These are phyloP conservation scores for Polypterus senegalus DNA, from an alignment of 2,113 vertebrate species.

Conservation along the genomic window DNA sequence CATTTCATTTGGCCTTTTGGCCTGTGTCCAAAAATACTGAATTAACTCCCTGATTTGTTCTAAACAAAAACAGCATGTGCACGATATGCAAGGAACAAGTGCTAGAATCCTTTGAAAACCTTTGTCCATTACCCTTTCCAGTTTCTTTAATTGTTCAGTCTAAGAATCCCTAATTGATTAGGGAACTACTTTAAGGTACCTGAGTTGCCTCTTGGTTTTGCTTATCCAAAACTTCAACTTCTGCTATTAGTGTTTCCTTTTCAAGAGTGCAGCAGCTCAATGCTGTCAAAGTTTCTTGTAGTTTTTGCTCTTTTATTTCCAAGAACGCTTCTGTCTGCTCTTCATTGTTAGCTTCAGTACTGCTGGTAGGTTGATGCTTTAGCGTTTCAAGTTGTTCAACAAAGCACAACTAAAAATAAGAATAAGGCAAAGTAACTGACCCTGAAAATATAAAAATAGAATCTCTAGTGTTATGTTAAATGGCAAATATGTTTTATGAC, in stretches of 20 bases:
- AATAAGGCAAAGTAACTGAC: constrained; percentile 23
- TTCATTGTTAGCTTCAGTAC: background rate
- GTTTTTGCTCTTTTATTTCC: constrained; percentile 41
- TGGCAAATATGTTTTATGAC: no score
- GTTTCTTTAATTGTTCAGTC: no score
- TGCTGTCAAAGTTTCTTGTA: constrained; percentile 54
- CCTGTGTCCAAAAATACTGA: no score
- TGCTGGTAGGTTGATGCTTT: constrained; percentile 19
- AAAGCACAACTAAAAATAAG: constrained; percentile 20
- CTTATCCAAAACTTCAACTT: constrained; percentile 80
- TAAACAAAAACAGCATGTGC: no score
- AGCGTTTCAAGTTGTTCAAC: constrained; percentile 32
- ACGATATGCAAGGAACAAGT: no score
- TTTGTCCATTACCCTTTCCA: no score
- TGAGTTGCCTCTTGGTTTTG: constrained; percentile 90
- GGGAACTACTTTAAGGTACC: constrained; percentile 39
- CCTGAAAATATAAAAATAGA: constrained; percentile 15
- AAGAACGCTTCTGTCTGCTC: constrained; percentile 18
- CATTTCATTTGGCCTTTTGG: no score
- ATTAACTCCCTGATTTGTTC: no score
- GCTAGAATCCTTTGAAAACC: no score
- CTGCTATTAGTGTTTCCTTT: constrained; percentile 57
- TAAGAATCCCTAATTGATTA: background rate
- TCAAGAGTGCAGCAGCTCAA: constrained; percentile 57
- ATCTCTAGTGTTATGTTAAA: no score